phyloP scores from a whole-genome alignment of 2,797 vertebrate genomes.

The Clarias laeviceps region DNA sequence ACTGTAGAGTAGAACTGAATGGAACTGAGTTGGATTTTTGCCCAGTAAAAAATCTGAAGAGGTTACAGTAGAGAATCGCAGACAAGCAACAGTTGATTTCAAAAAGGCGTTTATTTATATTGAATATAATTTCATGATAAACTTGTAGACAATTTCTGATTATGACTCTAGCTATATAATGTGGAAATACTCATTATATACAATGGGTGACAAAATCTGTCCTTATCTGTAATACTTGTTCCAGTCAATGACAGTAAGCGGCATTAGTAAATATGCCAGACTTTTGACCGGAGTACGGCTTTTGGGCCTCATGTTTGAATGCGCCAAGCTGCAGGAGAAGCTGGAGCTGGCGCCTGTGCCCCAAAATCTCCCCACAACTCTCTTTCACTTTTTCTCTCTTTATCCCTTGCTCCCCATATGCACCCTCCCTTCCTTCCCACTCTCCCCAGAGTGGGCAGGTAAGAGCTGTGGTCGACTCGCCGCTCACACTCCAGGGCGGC shows the following conservation, averaged over 20 bases:
- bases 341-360: constrained; percentile 53
- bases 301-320: constrained; percentile 52
- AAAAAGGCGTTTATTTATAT: not conserved
- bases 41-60: not conserved
- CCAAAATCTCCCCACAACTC: constrained; percentile 50
- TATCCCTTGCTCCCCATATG: constrained; percentile 33
- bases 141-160: not conserved
- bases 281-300: constrained; percentile 47
- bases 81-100: not conserved
- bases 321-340: constrained; percentile 52
- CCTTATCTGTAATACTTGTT: constrained; percentile 1
- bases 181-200: not conserved
- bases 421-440: constrained; percentile 23
- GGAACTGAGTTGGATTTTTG: not conserved
- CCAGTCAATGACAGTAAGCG: constrained; percentile 30
- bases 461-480: constrained; percentile 65
- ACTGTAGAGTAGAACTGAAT: not conserved
- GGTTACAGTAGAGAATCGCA: not conserved
- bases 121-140: not conserved
- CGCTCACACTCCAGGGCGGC: constrained; percentile 61
- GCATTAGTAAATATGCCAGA: constrained; percentile 49
- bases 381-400: constrained; percentile 50
- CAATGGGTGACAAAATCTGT: not conserved
- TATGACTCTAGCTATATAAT: not conserved
- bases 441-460: constrained; percentile 63